These are phyloP conservation scores for Caligus rogercresseyi DNA, from an alignment of 1,140 invertebrate genomes.

Conservation along the genomic window DNA sequence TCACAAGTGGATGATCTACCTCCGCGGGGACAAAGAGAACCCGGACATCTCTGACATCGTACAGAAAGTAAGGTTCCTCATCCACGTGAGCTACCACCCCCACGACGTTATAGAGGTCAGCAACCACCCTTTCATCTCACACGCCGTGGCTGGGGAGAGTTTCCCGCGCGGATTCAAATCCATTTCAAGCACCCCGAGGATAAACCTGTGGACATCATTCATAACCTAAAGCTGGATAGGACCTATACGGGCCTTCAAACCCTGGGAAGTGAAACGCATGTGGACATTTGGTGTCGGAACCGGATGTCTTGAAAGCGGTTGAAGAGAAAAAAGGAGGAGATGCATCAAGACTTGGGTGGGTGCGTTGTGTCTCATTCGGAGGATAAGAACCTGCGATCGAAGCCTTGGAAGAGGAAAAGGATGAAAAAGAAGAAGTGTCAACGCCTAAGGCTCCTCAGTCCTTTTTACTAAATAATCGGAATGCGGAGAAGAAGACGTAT, in stretches of 20 bases:
- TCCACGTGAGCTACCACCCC: conserved; percentile 72
- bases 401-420: background rate
- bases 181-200: conserved; percentile 52
- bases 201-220: conserved; percentile 57
- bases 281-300: conserved; percentile 42
- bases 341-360: background rate
- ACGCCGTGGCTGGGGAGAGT: conserved; percentile 74
- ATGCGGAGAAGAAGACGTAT: background rate
- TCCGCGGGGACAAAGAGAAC: conserved; percentile 43
- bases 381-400: background rate
- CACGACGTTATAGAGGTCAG: conserved; percentile 61
- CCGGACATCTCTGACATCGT: conserved; percentile 44
- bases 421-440: background rate
- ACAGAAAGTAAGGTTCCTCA: conserved; percentile 53
- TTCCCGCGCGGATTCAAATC: conserved; percentile 57
- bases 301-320: conserved; percentile 25
- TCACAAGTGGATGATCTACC: conserved; percentile 78
- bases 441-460: background rate
- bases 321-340: background rate
- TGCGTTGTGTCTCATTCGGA: background rate
- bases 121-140: conserved; percentile 62
- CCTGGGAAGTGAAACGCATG: conserved; percentile 53
- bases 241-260: conserved; percentile 70
- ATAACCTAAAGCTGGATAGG: conserved; percentile 60
- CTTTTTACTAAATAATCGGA: background rate